Conservation (phyloP, 1,140 invertebrate species). For the Cheumatopsyche charites region DNA sequence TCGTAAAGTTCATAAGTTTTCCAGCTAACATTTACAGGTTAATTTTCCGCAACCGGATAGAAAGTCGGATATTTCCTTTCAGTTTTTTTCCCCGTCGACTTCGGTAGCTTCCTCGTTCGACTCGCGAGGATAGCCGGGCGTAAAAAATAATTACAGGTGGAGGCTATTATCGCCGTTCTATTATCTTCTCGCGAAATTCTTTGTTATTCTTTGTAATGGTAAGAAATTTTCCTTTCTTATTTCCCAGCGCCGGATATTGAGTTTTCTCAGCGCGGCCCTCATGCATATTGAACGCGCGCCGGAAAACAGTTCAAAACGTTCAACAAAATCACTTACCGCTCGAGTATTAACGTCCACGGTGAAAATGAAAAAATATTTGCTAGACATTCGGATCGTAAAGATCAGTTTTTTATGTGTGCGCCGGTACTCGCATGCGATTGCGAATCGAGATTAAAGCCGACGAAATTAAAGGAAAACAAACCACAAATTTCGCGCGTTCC, state of each 20-base stretch:
- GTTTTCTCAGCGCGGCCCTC: constrained; percentile 39
- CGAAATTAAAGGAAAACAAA: constrained; percentile 25
- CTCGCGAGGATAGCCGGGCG: too few relatives aligned
- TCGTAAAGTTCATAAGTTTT: too few relatives aligned
- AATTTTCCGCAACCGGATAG: not conserved
- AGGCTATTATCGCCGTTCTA: constrained; percentile 24
- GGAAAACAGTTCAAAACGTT: constrained; percentile 40
- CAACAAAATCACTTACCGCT: constrained; percentile 40
- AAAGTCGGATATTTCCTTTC: not conserved
- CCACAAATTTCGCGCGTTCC: constrained; percentile 4
- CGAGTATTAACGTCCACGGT: not conserved
- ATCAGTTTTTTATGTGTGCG: not conserved
- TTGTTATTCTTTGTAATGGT: constrained; percentile 40
- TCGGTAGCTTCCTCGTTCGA: too few relatives aligned
- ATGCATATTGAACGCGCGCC: constrained; percentile 44
- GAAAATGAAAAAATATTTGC: constrained; percentile 1
- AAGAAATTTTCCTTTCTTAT: constrained; percentile 40
- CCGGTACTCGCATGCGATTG: not conserved
- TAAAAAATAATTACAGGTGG: constrained; percentile 32
- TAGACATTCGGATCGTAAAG: not conserved
- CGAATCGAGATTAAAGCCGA: constrained; percentile 9
- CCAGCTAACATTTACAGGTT: too few relatives aligned
- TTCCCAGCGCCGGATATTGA: constrained; percentile 45
- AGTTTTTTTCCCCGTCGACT: not conserved
- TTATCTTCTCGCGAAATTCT: constrained; percentile 23